These are phyloP conservation scores for Coregonus sp. DNA, from an alignment of 2,797 vertebrate genomes.

Conservation along the genomic window DNA sequence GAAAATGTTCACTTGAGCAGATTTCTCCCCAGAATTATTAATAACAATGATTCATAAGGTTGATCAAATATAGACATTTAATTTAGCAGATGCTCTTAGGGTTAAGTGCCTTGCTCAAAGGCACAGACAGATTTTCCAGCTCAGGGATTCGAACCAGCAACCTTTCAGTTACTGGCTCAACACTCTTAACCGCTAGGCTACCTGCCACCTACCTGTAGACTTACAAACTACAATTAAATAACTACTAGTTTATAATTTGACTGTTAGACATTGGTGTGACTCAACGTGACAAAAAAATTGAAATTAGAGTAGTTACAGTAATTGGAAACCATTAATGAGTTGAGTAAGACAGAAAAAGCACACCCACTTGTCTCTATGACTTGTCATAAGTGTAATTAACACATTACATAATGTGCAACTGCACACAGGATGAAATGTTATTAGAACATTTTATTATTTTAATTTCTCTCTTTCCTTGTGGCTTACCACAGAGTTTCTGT, in stretches of 20 bases:
- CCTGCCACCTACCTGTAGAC: too few species aligned
- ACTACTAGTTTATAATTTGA: too few species aligned
- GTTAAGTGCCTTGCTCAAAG: too few species aligned
- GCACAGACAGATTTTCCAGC: too few species aligned
- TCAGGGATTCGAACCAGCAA: too few species aligned
- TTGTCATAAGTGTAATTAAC: not conserved
- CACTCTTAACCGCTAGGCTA: too few species aligned
- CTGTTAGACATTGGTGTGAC: not conserved
- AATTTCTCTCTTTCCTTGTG: not conserved
- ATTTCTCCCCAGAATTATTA: not conserved
- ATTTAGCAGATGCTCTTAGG: not conserved
- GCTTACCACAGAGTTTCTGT: constrained; percentile 93
- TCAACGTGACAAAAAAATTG: not conserved
- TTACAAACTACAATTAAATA: not conserved
- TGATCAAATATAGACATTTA: not conserved
- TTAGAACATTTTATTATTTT: not conserved
- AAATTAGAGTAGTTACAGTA: not conserved
- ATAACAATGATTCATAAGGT: not conserved
- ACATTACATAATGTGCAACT: not conserved
- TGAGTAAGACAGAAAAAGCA: not conserved
- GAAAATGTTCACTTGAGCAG: not conserved
- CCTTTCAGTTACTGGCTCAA: too few species aligned
- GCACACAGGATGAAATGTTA: not conserved
- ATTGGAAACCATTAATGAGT: not conserved
- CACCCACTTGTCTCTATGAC: not conserved